Evolutionary conservation across 2,888 invertebrate genomes (phyloP).

Genomic region (Pasiphila rectangulata): DNA sequence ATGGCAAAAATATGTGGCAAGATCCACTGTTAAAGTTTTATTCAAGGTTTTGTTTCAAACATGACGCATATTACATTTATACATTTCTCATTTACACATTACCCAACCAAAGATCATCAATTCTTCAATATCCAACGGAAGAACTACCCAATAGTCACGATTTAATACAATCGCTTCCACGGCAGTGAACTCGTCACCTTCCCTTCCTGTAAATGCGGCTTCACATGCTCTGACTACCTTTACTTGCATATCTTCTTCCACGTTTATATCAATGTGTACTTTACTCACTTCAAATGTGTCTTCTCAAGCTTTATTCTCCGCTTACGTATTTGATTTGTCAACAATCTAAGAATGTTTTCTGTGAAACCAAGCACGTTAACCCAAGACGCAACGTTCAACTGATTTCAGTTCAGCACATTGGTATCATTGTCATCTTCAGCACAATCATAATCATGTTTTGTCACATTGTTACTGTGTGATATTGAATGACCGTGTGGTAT

Average conservation of each 20-base stretch:
- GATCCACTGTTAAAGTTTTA: conserved; percentile 24
- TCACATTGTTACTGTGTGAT: conserved; percentile 57
- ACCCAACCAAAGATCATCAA: conserved; percentile 26
- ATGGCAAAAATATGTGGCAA: conserved; percentile 22
- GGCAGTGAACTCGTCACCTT: conserved; percentile 57
- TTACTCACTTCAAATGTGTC: conserved; percentile 25
- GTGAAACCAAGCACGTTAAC: conserved; percentile 25
- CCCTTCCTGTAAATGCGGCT: conserved; percentile 58
- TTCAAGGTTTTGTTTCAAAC: conserved; percentile 38
- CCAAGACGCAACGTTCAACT: conserved; percentile 25
- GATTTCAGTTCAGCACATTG: conserved; percentile 32
- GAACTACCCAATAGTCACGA: conserved; percentile 27
- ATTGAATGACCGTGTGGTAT: conserved; percentile 75
- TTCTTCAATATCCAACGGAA: conserved; percentile 25
- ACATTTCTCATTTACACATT: conserved; percentile 49
- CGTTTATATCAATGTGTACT: conserved; percentile 42
- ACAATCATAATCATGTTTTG: conserved; percentile 55
- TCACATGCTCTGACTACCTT: conserved; percentile 51
- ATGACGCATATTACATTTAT: conserved; percentile 36
- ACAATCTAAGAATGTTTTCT: conserved; percentile 26
- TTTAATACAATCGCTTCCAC: conserved; percentile 49
- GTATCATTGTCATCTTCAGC: conserved; percentile 49
- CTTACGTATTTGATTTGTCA: conserved; percentile 35
- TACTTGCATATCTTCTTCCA: conserved; percentile 36
- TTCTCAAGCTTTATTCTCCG: conserved; percentile 32